Conservation (phyloP, 2,797 vertebrate genomes). For the Antennarius maculatus region DNA sequence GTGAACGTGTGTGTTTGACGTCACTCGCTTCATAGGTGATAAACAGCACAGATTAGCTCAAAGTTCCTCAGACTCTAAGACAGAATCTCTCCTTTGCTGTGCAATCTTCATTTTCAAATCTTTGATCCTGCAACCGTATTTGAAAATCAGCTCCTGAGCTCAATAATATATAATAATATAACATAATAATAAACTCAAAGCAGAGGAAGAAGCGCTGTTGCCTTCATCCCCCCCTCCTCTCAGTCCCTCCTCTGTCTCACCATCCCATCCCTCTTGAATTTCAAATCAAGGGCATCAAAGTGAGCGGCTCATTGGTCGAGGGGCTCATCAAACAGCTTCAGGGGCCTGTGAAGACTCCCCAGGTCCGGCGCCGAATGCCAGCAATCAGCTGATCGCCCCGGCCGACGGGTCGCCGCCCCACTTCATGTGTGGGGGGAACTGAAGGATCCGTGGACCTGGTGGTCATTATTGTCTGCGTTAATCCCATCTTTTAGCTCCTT, state of each 20-base stretch:
- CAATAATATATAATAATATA: background rate
- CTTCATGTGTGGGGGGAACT: constrained; percentile 2
- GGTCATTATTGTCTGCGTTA: background rate
- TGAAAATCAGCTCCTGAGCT: background rate
- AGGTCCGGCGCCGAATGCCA: constrained; percentile 9
- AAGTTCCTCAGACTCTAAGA: too few species aligned
- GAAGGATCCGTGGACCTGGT: background rate
- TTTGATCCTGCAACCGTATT: background rate
- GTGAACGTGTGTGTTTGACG: too few species aligned
- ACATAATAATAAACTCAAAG: background rate
- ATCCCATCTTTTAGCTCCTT: background rate
- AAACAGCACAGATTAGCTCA: too few species aligned
- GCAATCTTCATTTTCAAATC: too few species aligned
- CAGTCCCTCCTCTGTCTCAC: constrained; percentile 8
- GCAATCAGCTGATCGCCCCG: constrained; percentile 20
- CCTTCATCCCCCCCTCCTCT: background rate
- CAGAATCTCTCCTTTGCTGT: too few species aligned
- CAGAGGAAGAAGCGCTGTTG: constrained; percentile 6
- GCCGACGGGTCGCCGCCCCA: constrained; percentile 14
- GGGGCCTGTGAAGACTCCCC: constrained; percentile 49
- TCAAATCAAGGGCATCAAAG: constrained; percentile 84
- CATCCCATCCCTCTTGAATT: constrained; percentile 77
- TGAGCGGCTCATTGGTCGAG: constrained; percentile 67
- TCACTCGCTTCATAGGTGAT: too few species aligned
- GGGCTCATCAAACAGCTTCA: constrained; percentile 69